These are phyloP conservation scores for Morelia viridis DNA, from an alignment of 2,797 vertebrate genomes.

Conservation along the genomic window DNA sequence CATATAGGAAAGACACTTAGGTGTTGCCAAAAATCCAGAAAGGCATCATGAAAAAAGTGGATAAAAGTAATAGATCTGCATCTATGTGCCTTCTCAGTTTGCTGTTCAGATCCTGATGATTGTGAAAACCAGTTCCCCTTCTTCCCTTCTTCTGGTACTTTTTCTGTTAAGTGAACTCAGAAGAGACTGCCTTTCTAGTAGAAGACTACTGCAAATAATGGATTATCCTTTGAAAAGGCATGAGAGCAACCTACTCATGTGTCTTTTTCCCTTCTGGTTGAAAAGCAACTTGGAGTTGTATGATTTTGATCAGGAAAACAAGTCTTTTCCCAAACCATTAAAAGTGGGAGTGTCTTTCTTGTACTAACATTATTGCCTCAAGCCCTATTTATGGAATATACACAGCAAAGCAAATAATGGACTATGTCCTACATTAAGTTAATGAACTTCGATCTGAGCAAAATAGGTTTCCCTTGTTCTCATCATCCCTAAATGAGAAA, in stretches of 20 bases:
- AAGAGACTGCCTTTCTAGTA: neutral
- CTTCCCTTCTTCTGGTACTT: neutral
- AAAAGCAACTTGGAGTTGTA: neutral
- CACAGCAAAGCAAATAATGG: neutral
- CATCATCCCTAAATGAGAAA: neutral
- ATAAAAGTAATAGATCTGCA: too few species aligned
- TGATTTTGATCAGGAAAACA: neutral
- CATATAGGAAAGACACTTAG: neutral
- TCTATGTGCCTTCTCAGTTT: too few species aligned
- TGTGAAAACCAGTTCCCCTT: neutral
- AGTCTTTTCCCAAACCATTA: neutral
- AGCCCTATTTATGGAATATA: neutral
- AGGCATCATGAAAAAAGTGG: neutral
- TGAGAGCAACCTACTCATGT: neutral
- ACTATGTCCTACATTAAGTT: neutral
- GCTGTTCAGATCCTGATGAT: neutral
- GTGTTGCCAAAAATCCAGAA: neutral
- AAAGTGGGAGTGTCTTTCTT: constrained; percentile 4
- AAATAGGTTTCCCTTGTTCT: neutral
- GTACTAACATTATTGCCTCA: neutral
- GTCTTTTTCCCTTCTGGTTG: neutral
- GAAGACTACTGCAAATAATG: neutral
- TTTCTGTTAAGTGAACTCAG: neutral
- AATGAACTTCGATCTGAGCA: neutral
- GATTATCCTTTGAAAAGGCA: neutral